These are phyloP conservation scores for Rhea pennata DNA, from an alignment of 2,113 vertebrate species.

Conservation along the genomic window DNA sequence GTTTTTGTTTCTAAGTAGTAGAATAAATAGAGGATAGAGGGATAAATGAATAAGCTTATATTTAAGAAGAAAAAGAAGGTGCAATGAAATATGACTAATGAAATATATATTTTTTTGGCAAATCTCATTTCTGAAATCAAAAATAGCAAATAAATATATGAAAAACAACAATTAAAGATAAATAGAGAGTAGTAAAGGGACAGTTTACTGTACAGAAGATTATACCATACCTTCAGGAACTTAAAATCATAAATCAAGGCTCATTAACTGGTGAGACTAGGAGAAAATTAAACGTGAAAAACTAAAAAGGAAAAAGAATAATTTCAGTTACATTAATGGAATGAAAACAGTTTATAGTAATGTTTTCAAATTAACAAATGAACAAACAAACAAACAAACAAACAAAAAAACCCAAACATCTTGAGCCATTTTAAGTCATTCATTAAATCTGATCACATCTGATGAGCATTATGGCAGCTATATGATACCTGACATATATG, in stretches of 20 bases:
- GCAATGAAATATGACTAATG: neutral
- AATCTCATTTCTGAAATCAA: no score
- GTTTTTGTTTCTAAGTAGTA: neutral
- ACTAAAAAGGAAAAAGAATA: neutral
- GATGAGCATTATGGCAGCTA: no score
- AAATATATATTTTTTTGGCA: no score
- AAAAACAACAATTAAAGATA: neutral
- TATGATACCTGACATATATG: no score
- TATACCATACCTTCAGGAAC: neutral
- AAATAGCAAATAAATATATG: neutral
- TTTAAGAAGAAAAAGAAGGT: neutral
- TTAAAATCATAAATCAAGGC: no score
- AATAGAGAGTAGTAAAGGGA: neutral
- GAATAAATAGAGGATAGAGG: neutral
- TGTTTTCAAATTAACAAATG: neutral
- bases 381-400: neutral
- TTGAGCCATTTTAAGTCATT: neutral
- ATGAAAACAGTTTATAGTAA: neutral
- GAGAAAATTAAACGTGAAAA: neutral
- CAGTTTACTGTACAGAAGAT: no score
- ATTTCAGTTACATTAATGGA: neutral
- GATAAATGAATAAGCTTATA: neutral
- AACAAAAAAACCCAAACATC: no score
- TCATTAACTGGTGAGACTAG: neutral
- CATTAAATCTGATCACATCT: neutral